These are phyloP conservation scores for Phacellophora camtschatica DNA, from an alignment of 30 jellyfish, hydroid and myxozoan genomes.

Conservation along the genomic window DNA sequence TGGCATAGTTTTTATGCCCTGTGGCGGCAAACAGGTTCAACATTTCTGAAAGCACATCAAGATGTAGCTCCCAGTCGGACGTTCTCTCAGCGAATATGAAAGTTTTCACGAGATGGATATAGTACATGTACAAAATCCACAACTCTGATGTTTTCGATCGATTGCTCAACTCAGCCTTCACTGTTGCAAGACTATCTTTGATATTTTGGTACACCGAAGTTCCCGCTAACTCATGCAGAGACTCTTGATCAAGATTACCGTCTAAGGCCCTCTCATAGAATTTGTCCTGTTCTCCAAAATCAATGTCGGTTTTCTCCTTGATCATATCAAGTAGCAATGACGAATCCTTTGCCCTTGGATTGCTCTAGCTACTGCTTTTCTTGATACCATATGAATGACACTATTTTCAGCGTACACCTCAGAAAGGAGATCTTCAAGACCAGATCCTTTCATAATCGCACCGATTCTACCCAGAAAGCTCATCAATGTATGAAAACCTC, in stretches of 20 bases:
- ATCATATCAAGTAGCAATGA: too few relatives aligned
- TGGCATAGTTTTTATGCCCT: conserved; percentile 74
- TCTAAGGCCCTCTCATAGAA: too few relatives aligned
- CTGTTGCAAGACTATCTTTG: too few relatives aligned
- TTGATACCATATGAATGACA: conserved; percentile 59
- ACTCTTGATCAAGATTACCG: too few relatives aligned
- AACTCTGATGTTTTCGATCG: conserved; percentile 62
- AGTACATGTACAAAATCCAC: conserved; percentile 48
- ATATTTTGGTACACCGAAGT: too few relatives aligned
- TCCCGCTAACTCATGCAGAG: too few relatives aligned
- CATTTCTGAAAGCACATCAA: conserved; percentile 49
- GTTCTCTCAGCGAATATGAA: conserved; percentile 74
- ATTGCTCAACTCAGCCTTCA: not conserved
- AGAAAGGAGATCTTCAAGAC: conserved; percentile 54
- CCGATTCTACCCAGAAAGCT: conserved; percentile 66
- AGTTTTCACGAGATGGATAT: conserved; percentile 44
- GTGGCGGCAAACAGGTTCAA: conserved; percentile 72
- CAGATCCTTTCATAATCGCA: conserved; percentile 65
- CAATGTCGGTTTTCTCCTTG: too few relatives aligned
- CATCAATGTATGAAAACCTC: conserved; percentile 77
- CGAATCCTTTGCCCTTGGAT: too few relatives aligned
- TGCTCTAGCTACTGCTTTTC: conserved; percentile 71
- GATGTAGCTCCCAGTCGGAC: conserved; percentile 64
- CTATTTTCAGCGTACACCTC: conserved; percentile 49
- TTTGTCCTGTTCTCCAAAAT: too few relatives aligned